Conservation (phyloP, 37 sponge, comb jelly and placozoan genomes). For the Beroe forskalii region DNA sequence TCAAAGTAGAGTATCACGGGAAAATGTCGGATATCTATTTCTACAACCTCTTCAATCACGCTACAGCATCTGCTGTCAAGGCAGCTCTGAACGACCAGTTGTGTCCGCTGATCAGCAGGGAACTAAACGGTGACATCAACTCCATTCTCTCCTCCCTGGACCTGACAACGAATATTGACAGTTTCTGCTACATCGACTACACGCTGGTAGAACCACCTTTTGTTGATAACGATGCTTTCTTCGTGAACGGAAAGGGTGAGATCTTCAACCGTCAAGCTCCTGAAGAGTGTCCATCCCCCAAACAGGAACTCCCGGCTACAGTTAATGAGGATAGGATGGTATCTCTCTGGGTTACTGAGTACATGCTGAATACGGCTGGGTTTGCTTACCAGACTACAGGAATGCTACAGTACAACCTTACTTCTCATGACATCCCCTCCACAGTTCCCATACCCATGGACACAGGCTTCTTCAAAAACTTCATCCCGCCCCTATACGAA, state of each 20-base stretch:
- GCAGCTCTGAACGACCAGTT: not conserved
- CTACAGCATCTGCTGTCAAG: not conserved
- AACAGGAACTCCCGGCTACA: constrained; percentile 44
- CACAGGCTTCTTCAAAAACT: constrained; percentile 13
- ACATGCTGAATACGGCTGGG: constrained; percentile 63
- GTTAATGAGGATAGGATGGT: constrained; percentile 28
- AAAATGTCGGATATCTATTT: not conserved
- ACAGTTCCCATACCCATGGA: not conserved
- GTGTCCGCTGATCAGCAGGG: not conserved
- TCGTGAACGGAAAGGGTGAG: constrained; percentile 33
- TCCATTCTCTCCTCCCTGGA: not conserved
- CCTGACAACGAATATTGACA: not conserved
- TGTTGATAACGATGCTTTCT: not conserved
- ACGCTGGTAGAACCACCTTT: constrained; percentile 26
- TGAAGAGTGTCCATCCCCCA: not conserved
- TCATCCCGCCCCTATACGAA: constrained; percentile 1
- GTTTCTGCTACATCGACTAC: constrained; percentile 56
- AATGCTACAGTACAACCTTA: constrained; percentile 46
- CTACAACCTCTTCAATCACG: not conserved
- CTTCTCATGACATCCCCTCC: not conserved
- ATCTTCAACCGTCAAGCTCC: not conserved
- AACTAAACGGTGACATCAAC: constrained; percentile 3
- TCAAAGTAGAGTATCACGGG: not conserved
- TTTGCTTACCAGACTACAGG: constrained; percentile 27
- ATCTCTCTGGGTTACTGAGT: constrained; percentile 55